Percentiles rank a stretch among this genome's conserved stretches.
Conservation (phyloP, 2,113 vertebrate genomes). For the Lipophrys pholis region DNA sequence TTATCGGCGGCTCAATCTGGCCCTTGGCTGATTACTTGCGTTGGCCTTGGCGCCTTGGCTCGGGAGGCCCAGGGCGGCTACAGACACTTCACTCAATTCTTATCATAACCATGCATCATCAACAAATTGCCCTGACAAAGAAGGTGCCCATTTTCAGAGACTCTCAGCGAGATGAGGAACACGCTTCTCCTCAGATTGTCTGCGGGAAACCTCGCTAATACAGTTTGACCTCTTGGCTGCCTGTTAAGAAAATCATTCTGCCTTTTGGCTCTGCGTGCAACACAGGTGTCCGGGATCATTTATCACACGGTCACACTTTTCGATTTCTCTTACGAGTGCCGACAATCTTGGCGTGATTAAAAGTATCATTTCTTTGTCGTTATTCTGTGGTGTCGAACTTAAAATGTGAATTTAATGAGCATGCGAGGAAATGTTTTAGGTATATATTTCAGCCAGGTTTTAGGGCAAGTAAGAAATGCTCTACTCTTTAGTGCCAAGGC, state of each 20-base stretch:
- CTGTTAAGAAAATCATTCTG: conserved; percentile 56
- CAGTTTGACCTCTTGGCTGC: conserved; percentile 69
- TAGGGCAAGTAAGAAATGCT: conserved; percentile 3
- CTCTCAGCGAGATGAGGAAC: conserved; percentile 56
- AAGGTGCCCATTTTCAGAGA: conserved; percentile 59
- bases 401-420: not conserved
- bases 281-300: conserved; percentile 44
- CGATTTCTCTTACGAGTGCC: not conserved
- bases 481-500: not conserved
- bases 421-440: not conserved
- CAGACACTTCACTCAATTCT: conserved; percentile 64
- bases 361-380: not conserved
- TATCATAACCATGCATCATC: conserved; percentile 78
- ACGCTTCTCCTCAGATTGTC: conserved; percentile 53
- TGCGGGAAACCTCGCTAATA: conserved; percentile 63
- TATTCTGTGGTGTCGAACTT: not conserved
- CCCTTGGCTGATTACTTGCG: conserved; percentile 70
- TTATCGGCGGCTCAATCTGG: conserved; percentile 76
- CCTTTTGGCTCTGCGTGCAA: conserved; percentile 23
- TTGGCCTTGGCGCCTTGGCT: conserved; percentile 49
- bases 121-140: conserved; percentile 75
- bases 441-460: conserved; percentile 3
- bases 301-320: not conserved
- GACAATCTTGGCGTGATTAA: not conserved
- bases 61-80: conserved; percentile 25